Evolutionary conservation across 1,140 invertebrate species (phyloP).

Genomic region (Drosophila orena): DNA sequence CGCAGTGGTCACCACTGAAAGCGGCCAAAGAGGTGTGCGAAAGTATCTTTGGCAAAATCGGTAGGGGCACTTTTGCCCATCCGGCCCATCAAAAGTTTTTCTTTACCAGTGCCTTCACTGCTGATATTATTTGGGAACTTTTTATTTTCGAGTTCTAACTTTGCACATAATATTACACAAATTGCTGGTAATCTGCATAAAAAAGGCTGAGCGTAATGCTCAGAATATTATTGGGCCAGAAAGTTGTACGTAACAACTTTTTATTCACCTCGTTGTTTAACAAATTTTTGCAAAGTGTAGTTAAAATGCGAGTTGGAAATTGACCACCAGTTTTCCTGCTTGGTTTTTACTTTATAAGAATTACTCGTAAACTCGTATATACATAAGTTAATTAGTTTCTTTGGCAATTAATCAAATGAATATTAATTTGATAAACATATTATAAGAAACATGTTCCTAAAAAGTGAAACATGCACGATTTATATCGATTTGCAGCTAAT

Average conservation of each 20-base stretch:
- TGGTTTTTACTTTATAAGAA: too few species aligned
- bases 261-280: slow-evolving; percentile 18
- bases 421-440: too few species aligned
- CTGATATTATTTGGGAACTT: slow-evolving; percentile 61
- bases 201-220: slow-evolving; percentile 27
- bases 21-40: slow-evolving; percentile 28
- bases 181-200: slow-evolving; percentile 70
- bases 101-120: neutral
- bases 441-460: too few species aligned
- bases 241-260: slow-evolving; percentile 14
- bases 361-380: neutral
- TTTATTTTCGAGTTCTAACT: slow-evolving; percentile 40
- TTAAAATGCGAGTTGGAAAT: neutral
- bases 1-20: slow-evolving; percentile 51
- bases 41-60: slow-evolving; percentile 22
- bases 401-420: neutral
- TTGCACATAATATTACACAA: slow-evolving; percentile 69
- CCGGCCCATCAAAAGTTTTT: slow-evolving; percentile 54
- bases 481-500: neutral
- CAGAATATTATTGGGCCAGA: slow-evolving; percentile 13
- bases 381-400: neutral
- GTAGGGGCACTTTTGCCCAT: slow-evolving; percentile 22
- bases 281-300: slow-evolving; percentile 12
- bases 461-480: too few species aligned
- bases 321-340: too few species aligned